phyloP scores from a whole-genome alignment of 2,113 vertebrate genomes.

The Edolisoma coerulescens region DNA sequence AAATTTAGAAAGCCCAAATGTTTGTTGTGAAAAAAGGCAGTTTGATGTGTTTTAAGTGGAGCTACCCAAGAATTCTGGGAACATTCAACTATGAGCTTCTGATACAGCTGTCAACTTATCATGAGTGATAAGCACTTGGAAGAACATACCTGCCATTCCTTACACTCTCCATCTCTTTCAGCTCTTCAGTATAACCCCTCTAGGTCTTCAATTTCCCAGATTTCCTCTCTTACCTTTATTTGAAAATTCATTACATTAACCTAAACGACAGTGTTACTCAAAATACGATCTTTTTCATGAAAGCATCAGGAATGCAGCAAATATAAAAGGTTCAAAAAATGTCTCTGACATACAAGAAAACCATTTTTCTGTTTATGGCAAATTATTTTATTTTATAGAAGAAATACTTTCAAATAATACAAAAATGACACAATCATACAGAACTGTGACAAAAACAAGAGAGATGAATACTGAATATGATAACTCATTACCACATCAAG shows the following conservation, averaged over 20 bases:
- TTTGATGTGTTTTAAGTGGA: neutral
- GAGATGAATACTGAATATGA: conserved; percentile 74
- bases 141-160: neutral
- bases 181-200: neutral
- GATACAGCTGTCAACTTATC: neutral
- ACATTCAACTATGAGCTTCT: neutral
- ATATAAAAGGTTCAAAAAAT: neutral
- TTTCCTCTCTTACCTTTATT: neutral
- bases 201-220: neutral
- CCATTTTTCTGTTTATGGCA: conserved; percentile 60
- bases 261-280: neutral
- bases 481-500: conserved; percentile 65
- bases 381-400: conserved; percentile 79
- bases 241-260: neutral
- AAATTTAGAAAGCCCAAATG: neutral
- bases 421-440: conserved; percentile 73
- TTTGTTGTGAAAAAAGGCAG: neutral
- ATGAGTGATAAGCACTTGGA: neutral
- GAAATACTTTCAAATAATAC: conserved; percentile 77
- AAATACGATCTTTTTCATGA: neutral
- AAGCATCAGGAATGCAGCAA: neutral
- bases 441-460: conserved; percentile 72
- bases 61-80: neutral
- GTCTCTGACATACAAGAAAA: neutral
- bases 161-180: neutral